Conservation (phyloP, 1,140 invertebrate species). For the Coboldia fuscipes region DNA sequence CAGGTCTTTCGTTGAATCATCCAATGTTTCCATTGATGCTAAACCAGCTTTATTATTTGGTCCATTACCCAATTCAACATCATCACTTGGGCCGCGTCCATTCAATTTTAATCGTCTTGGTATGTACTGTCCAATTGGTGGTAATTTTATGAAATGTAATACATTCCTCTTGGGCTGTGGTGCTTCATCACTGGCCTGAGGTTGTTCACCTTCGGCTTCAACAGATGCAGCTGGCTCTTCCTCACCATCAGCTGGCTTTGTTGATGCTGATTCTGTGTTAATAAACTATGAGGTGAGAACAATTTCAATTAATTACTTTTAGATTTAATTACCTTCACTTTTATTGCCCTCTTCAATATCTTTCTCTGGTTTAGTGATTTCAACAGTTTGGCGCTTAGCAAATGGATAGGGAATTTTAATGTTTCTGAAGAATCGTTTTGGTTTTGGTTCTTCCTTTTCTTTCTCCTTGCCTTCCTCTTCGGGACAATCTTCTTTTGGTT, state of each 20-base stretch:
- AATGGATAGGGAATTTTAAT: not conserved
- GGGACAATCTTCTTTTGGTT: constrained; percentile 2
- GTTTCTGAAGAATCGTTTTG: not conserved
- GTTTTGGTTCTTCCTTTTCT: not conserved
- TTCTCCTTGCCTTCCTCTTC: too few species aligned
- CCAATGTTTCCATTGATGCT: constrained; percentile 55
- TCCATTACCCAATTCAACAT: constrained; percentile 25
- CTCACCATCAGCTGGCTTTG: too few species aligned
- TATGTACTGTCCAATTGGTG: constrained; percentile 39
- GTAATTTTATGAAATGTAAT: constrained; percentile 32
- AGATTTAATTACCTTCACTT: too few species aligned
- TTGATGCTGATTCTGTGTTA: too few species aligned
- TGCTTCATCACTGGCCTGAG: constrained; percentile 7
- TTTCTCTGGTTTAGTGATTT: not conserved
- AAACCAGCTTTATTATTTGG: constrained; percentile 34
- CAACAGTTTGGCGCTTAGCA: too few species aligned
- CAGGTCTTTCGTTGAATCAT: constrained; percentile 30
- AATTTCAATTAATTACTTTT: too few species aligned
- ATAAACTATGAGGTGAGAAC: too few species aligned
- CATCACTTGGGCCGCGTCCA: constrained; percentile 10
- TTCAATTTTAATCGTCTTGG: constrained; percentile 21
- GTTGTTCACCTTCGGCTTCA: constrained; percentile 11
- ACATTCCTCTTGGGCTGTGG: constrained; percentile 23
- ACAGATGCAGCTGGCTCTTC: constrained; percentile 23
- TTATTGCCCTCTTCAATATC: too few species aligned